These are phyloP conservation scores for Oreochromis aureus DNA, from an alignment of 2,113 vertebrate genomes.

Conservation along the genomic window DNA sequence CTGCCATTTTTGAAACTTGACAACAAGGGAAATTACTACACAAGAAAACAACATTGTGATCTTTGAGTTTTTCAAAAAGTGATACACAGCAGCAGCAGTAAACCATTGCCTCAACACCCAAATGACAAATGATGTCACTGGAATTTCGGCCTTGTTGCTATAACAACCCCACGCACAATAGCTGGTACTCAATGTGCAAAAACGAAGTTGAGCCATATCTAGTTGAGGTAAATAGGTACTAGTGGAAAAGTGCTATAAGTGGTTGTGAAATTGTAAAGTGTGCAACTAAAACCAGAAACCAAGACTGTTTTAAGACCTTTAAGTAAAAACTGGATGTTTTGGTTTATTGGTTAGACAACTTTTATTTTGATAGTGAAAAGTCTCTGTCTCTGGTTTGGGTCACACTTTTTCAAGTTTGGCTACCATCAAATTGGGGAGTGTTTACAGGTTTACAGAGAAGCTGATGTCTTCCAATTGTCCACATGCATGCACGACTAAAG, in stretches of 20 bases:
- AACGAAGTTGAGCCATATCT: not conserved
- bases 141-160: not conserved
- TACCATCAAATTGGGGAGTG: not conserved
- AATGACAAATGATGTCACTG: not conserved
- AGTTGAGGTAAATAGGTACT: not conserved
- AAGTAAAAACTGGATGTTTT: not conserved
- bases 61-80: not conserved
- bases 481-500: not conserved
- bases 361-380: not conserved
- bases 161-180: not conserved
- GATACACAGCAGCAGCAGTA: not conserved
- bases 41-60: not conserved
- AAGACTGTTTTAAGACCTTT: not conserved
- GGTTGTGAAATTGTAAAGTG: not conserved
- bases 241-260: not conserved
- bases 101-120: not conserved
- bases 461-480: accelerated
- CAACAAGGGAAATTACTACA: not conserved
- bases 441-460: not conserved
- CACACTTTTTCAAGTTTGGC: not conserved
- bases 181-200: not conserved
- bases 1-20: not conserved
- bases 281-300: not conserved
- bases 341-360: not conserved
- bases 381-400: not conserved